A percentile compares a stretch with the other conserved stretches of the same genome.
These are phyloP conservation scores for Andrena fulva DNA, from an alignment of 2,888 invertebrate genomes.

Conservation along the genomic window DNA sequence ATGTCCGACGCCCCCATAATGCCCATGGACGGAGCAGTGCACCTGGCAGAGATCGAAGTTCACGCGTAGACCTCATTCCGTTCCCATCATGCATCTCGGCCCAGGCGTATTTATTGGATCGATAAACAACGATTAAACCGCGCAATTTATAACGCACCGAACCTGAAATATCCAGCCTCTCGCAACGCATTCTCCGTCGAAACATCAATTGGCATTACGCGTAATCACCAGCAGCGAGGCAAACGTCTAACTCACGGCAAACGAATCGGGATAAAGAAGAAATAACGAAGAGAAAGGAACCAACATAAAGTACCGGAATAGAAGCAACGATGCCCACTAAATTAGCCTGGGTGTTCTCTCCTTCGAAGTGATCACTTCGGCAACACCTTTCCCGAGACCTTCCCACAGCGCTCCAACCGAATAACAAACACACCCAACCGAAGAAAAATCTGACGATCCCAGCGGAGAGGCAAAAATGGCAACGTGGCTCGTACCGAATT, in stretches of 20 bases:
- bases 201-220: constrained; percentile 8
- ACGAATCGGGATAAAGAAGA: too few relatives aligned
- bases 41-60: constrained; percentile 74
- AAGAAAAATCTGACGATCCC: not conserved
- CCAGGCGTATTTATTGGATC: constrained; percentile 47
- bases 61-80: constrained; percentile 52
- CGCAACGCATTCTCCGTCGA: not conserved
- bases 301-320: not conserved
- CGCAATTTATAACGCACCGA: constrained; percentile 3
- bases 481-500: not conserved
- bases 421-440: not conserved
- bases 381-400: not conserved
- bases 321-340: too few relatives aligned
- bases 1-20: constrained; percentile 78
- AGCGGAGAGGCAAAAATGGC: not conserved
- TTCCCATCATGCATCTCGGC: constrained; percentile 38
- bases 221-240: not conserved
- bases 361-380: too few relatives aligned
- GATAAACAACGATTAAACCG: constrained; percentile 53
- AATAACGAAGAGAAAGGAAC: not conserved
- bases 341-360: too few relatives aligned
- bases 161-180: constrained; percentile 27
- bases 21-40: constrained; percentile 65
- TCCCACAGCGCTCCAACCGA: not conserved
- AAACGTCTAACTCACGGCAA: not conserved